phyloP scores from a whole-genome alignment of 2,113 vertebrate genomes.

The Cyprinus carpio region DNA sequence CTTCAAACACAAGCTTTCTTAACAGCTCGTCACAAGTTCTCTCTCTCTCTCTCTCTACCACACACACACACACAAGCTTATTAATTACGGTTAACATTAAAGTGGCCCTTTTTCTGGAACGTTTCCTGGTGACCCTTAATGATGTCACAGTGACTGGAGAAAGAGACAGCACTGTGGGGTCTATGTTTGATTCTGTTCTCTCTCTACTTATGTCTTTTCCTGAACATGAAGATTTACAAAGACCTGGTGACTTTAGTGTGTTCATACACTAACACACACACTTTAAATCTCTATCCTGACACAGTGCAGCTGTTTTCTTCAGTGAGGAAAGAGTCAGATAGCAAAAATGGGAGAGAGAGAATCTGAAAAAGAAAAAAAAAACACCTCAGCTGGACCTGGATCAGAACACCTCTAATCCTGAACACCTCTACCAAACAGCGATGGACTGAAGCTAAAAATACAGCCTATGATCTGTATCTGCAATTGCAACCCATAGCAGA shows the following conservation, averaged over 20 bases:
- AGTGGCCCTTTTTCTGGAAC: conserved; percentile 32
- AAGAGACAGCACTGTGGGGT: conserved; percentile 4
- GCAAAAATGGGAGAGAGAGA: background rate
- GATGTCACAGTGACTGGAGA: conserved; percentile 41
- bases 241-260: conserved; percentile 30
- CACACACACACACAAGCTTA: conserved; percentile 12
- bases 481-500: too few species aligned
- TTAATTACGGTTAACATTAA: conserved; percentile 15
- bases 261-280: background rate
- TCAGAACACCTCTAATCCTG: background rate
- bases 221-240: conserved; percentile 20
- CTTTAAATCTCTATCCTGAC: background rate
- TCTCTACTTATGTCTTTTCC: background rate
- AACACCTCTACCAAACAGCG: background rate
- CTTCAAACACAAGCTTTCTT: conserved; percentile 65
- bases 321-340: background rate
- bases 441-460: background rate
- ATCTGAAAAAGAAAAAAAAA: background rate
- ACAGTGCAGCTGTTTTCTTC: conserved; percentile 34
- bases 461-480: background rate
- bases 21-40: conserved; percentile 27
- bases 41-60: conserved; percentile 12
- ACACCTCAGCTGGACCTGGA: background rate
- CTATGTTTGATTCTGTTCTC: background rate
- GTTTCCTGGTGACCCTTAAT: conserved; percentile 39